A percentile compares a stretch with the other conserved stretches of the same genome.
Conservation (phyloP, 2,888 invertebrate species). For the Rhagophthalmus giganteus region DNA sequence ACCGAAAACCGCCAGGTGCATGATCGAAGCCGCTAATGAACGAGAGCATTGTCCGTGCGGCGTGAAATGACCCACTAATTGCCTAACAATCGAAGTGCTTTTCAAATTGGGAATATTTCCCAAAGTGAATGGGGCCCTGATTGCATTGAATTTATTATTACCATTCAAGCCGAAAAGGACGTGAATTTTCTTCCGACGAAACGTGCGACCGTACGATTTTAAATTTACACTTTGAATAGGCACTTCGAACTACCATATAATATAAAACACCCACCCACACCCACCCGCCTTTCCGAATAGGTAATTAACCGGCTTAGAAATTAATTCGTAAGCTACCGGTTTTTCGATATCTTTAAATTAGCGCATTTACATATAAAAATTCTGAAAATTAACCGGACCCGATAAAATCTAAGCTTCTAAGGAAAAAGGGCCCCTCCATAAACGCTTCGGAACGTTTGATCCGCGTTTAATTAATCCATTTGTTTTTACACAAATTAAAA, state of each 20-base stretch:
- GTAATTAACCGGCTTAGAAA: constrained; percentile 14
- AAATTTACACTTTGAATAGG: not conserved
- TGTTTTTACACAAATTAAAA: constrained; percentile 47
- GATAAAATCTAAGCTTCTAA: constrained; percentile 25
- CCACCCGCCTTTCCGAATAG: constrained; percentile 1
- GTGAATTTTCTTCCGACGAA: not conserved
- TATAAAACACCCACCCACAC: not conserved
- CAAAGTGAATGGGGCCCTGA: constrained; percentile 50
- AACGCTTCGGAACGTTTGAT: constrained; percentile 40
- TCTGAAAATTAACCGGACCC: constrained; percentile 15
- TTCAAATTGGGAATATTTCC: constrained; percentile 50
- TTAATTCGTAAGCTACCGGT: constrained; percentile 27
- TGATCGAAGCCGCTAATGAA: constrained; percentile 49
- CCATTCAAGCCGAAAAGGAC: constrained; percentile 7
- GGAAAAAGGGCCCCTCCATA: constrained; percentile 18
- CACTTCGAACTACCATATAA: not conserved
- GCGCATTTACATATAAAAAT: constrained; percentile 21
- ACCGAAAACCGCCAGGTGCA: constrained; percentile 27
- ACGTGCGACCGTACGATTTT: not conserved
- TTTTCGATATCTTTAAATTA: constrained; percentile 18
- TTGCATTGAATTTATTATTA: constrained; percentile 44
- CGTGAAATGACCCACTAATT: constrained; percentile 56
- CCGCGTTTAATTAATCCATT: constrained; percentile 44
- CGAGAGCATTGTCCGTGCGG: constrained; percentile 50
- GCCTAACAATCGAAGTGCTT: constrained; percentile 52